Percentiles rank a stretch among this genome's conserved stretches.
phyloP scores from a whole-genome alignment of 2,888 invertebrate species.

The Chalcosyrphus nemorum region DNA sequence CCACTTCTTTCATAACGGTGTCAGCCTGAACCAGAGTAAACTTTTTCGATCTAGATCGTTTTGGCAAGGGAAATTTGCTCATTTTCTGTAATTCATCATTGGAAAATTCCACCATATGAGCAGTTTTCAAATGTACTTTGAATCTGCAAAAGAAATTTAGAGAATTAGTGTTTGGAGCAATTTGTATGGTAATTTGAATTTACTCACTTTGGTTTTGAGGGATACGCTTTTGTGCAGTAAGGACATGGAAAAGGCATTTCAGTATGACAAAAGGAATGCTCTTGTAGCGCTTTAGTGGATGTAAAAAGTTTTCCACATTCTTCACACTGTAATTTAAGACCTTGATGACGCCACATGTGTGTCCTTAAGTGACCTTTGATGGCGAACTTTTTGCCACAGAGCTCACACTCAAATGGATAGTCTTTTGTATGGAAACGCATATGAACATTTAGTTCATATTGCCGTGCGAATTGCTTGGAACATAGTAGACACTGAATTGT shows the following conservation, averaged over 20 bases:
- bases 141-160: slow-evolving; percentile 68
- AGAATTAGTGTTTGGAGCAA: not conserved
- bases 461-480: slow-evolving; percentile 74
- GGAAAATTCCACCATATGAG: slow-evolving; percentile 73
- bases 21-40: slow-evolving; percentile 74
- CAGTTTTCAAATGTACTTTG: slow-evolving; percentile 74
- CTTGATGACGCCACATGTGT: slow-evolving; percentile 76
- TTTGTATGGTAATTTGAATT: not conserved
- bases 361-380: slow-evolving; percentile 75
- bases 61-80: slow-evolving; percentile 54
- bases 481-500: slow-evolving; percentile 73
- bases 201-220: slow-evolving; percentile 75
- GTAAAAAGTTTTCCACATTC: slow-evolving; percentile 75
- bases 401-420: slow-evolving; percentile 75
- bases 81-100: slow-evolving; percentile 74
- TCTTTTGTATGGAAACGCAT: slow-evolving; percentile 75
- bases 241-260: slow-evolving; percentile 76
- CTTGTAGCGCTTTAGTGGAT: slow-evolving; percentile 75
- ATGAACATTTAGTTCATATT: slow-evolving; percentile 75
- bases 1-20: slow-evolving; percentile 74
- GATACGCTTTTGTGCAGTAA: slow-evolving; percentile 74
- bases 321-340: slow-evolving; percentile 75
- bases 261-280: slow-evolving; percentile 75
- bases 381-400: slow-evolving; percentile 75
- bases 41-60: slow-evolving; percentile 72